A percentile compares a stretch with the other conserved stretches of the same genome.
Evolutionary conservation across 2,888 invertebrate species (phyloP).

Genomic region (Chironomus tentans): DNA sequence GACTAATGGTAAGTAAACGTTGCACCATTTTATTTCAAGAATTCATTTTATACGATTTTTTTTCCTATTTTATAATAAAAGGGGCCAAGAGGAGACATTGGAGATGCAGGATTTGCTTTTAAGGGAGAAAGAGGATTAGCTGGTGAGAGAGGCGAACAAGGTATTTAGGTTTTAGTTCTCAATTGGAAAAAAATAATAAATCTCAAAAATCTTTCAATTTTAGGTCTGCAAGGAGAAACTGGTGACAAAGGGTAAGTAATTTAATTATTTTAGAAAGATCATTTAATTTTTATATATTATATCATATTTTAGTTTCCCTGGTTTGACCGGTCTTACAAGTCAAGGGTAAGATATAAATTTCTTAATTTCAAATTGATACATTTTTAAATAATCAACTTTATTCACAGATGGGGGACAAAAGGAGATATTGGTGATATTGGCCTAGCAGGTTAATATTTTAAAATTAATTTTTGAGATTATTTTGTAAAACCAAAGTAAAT

Average conservation of each 20-base stretch:
- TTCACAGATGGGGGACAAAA: background rate
- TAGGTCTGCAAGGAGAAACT: constrained; percentile 39
- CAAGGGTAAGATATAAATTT: too few relatives aligned
- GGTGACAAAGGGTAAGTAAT: constrained; percentile 34
- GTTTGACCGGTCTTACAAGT: too few relatives aligned
- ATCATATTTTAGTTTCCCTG: too few relatives aligned
- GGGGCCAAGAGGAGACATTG: constrained; percentile 49
- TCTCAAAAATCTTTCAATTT: background rate
- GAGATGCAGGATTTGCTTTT: constrained; percentile 43
- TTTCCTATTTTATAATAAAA: constrained; percentile 28
- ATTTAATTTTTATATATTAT: too few relatives aligned
- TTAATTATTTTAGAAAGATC: too few relatives aligned
- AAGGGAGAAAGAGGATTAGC: background rate
- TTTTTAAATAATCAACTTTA: too few relatives aligned
- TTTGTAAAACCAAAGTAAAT: too few relatives aligned
- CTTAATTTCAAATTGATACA: too few relatives aligned
- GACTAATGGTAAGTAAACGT: constrained; percentile 36
- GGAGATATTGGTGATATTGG: background rate
- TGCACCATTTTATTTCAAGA: too few relatives aligned
- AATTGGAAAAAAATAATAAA: too few relatives aligned
- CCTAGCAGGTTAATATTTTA: background rate
- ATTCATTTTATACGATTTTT: background rate
- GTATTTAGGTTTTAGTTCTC: background rate
- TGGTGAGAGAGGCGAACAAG: background rate
- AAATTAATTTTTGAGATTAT: too few relatives aligned